phyloP scores from a whole-genome alignment of 2,888 invertebrate species.

The Xestia c-nigrum region DNA sequence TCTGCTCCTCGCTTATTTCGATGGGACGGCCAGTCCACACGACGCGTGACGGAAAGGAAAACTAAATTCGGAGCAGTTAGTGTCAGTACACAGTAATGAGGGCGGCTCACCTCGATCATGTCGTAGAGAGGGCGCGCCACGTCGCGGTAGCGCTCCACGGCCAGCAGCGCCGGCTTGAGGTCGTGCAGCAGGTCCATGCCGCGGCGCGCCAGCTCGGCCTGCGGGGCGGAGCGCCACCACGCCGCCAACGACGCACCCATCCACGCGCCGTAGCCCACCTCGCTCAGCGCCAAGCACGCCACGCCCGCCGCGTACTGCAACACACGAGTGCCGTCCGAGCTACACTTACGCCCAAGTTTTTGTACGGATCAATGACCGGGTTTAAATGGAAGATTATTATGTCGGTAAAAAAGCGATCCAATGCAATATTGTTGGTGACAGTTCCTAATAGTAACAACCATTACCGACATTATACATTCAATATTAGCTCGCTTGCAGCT shows the following conservation, averaged over 20 bases:
- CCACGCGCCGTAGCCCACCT: constrained; percentile 88
- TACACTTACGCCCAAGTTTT: neutral
- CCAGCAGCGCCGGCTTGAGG: constrained; percentile 87
- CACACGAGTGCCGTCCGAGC: neutral
- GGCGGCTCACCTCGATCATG: constrained; percentile 82
- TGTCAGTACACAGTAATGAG: neutral
- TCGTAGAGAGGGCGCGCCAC: constrained; percentile 83
- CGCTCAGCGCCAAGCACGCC: constrained; percentile 82
- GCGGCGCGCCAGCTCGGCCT: constrained; percentile 86
- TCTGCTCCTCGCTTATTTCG: neutral
- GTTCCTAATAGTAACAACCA: neutral
- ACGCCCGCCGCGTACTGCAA: constrained; percentile 83
- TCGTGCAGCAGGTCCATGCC: constrained; percentile 86
- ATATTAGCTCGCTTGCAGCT: neutral
- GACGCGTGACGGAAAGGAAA: neutral
- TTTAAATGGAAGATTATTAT: constrained; percentile 13
- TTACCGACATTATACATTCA: neutral
- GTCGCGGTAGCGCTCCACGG: constrained; percentile 84
- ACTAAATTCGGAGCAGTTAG: neutral
- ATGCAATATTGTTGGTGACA: neutral
- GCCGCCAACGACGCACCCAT: constrained; percentile 85
- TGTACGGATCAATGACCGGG: constrained; percentile 26
- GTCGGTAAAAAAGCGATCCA: constrained; percentile 11
- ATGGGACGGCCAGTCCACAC: neutral
- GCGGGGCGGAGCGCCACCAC: constrained; percentile 86